Percentiles rank a stretch among this genome's conserved stretches.
Conservation (phyloP, 2,113 vertebrate species). For the Mirounga angustirostris region DNA sequence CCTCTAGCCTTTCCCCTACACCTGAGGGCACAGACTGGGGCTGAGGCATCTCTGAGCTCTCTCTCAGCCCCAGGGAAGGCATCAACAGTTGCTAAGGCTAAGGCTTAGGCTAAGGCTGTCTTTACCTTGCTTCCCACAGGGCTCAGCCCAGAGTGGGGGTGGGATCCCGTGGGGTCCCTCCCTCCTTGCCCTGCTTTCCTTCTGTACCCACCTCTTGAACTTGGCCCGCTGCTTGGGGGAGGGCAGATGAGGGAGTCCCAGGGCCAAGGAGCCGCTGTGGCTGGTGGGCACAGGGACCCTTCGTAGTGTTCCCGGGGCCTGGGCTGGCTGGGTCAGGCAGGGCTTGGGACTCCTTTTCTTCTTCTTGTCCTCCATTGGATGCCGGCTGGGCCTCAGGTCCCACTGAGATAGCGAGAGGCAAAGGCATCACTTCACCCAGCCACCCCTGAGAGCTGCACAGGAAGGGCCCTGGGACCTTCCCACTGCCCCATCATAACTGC, state of each 20-base stretch:
- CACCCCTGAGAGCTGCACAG: background rate
- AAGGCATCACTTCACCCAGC: background rate
- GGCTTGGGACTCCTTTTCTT: conserved; percentile 95
- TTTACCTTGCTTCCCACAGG: background rate
- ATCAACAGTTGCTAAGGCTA: background rate
- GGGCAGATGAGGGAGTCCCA: conserved; percentile 94
- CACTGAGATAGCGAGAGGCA: background rate
- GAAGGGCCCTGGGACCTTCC: background rate
- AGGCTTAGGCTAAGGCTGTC: background rate
- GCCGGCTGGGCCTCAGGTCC: background rate
- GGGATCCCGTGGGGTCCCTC: background rate
- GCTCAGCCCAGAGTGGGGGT: background rate
- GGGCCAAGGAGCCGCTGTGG: conserved; percentile 93
- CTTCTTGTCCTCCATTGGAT: conserved; percentile 94
- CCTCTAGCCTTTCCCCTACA: background rate
- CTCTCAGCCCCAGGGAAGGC: background rate
- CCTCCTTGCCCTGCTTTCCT: background rate
- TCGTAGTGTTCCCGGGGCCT: conserved; percentile 90
- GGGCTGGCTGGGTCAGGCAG: conserved; percentile 90
- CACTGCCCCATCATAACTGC: background rate
- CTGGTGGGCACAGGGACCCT: conserved; percentile 93
- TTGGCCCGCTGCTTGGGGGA: conserved; percentile 95
- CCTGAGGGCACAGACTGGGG: background rate
- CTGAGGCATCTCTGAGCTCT: background rate
- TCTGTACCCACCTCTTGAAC: conserved; percentile 90